Percentiles rank a stretch among this genome's conserved stretches.
Conservation (phyloP, 2,797 vertebrate genomes). For the Discoglossus pictus region DNA sequence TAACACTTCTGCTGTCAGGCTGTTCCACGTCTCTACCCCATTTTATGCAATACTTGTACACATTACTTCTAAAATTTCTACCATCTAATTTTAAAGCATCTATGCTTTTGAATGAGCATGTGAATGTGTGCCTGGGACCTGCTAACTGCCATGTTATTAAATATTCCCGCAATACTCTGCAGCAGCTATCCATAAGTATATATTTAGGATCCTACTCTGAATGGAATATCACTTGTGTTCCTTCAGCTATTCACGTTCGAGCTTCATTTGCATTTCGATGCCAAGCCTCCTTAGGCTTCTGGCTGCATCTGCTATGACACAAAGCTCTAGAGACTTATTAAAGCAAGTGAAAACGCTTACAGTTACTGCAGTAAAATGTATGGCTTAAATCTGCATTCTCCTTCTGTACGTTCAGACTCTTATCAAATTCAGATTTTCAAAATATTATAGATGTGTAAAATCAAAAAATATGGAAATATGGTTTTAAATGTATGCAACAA, state of each 20-base stretch:
- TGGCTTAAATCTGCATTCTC: slow-evolving; percentile 7
- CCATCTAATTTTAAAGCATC: no score
- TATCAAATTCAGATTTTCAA: neutral
- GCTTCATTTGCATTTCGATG: slow-evolving; percentile 9
- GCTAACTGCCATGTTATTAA: no score
- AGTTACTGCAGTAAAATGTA: slow-evolving; percentile 30
- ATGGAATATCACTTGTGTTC: neutral
- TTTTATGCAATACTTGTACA: no score
- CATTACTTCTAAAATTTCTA: no score
- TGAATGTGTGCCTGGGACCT: no score
- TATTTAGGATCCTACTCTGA: neutral
- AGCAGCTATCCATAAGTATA: no score
- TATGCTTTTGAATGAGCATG: no score
- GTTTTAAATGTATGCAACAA: neutral
- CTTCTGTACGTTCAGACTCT: neutral
- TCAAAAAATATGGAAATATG: neutral
- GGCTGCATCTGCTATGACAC: slow-evolving; percentile 17
- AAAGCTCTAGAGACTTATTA: slow-evolving; percentile 40
- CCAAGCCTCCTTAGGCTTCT: neutral
- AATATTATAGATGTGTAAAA: slow-evolving; percentile 4
- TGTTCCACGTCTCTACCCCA: no score
- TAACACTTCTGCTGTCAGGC: no score
- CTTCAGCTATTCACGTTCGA: neutral
- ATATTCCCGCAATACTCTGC: no score
- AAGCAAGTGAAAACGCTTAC: slow-evolving; percentile 11